Evolutionary conservation across 2,888 invertebrate species (phyloP).

Genomic region (Drosophila leonis): DNA sequence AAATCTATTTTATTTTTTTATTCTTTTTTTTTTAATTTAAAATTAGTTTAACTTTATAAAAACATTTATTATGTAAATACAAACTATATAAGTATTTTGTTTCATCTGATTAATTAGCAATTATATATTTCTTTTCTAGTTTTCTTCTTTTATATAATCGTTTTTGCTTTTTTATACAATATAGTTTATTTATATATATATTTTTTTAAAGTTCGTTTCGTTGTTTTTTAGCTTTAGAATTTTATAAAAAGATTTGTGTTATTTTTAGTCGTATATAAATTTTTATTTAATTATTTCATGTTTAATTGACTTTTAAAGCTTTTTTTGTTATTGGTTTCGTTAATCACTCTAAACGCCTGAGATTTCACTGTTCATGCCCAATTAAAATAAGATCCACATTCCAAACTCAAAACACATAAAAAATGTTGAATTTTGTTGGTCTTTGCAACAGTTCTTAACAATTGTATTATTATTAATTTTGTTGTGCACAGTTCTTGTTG

Average conservation of each 20-base stretch:
- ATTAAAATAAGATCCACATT: slow-evolving; percentile 36
- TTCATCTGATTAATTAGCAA: too few relatives aligned
- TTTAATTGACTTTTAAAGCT: background rate
- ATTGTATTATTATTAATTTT: background rate
- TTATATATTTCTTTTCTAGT: too few relatives aligned
- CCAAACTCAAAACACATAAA: slow-evolving; percentile 7
- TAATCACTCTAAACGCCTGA: slow-evolving; percentile 4
- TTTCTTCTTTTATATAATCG: background rate
- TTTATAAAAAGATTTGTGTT: background rate
- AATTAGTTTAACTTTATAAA: too few relatives aligned
- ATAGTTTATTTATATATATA: background rate
- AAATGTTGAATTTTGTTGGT: slow-evolving; percentile 12
- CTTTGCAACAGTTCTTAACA: slow-evolving; percentile 4
- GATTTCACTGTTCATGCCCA: slow-evolving; percentile 7
- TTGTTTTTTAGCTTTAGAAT: background rate
- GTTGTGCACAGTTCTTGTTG: slow-evolving; percentile 19
- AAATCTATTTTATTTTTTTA: too few relatives aligned
- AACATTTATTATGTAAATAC: too few relatives aligned
- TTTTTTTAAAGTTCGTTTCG: background rate
- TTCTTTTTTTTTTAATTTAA: too few relatives aligned
- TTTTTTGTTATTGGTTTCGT: background rate
- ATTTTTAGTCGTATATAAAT: background rate
- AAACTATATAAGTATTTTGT: too few relatives aligned
- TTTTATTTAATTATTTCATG: background rate
- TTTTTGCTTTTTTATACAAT: background rate